phyloP scores from a whole-genome alignment of 1,140 invertebrate genomes.

The Anthonomus grandis region DNA sequence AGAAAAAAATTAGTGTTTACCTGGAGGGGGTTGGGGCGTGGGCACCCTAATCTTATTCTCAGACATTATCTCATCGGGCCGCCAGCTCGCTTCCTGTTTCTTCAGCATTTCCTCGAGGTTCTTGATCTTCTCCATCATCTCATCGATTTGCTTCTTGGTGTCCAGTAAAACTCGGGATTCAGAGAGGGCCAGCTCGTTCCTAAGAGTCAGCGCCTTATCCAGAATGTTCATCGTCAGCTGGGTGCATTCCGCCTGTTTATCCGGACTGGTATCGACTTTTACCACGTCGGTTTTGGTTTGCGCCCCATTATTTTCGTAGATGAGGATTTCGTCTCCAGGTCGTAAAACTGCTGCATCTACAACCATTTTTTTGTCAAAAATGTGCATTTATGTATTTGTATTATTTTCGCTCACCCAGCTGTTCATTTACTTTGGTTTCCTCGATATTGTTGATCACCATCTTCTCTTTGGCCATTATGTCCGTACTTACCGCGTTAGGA shows the following conservation, averaged over 20 bases:
- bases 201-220: not conserved
- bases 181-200: not conserved
- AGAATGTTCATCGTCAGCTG: not conserved
- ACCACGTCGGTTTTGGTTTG: not conserved
- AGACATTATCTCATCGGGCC: not conserved
- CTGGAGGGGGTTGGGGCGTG: not conserved
- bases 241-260: not conserved
- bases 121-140: slow-evolving; percentile 12
- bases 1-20: too few relatives aligned
- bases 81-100: not conserved
- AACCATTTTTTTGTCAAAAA: not conserved
- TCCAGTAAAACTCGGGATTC: not conserved
- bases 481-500: not conserved
- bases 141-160: slow-evolving; percentile 3
- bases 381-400: not conserved
- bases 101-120: slow-evolving; percentile 2
- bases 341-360: not conserved
- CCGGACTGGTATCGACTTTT: not conserved
- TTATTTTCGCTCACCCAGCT: not conserved
- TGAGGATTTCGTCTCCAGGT: slow-evolving; percentile 5
- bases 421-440: not conserved
- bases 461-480: not conserved
- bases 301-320: not conserved
- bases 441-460: not conserved
- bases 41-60: slow-evolving; percentile 3